Percentiles rank a stretch among this genome's conserved stretches.
Conservation (phyloP, 2,113 vertebrate genomes). For the Campylomormyrus tamandua region DNA sequence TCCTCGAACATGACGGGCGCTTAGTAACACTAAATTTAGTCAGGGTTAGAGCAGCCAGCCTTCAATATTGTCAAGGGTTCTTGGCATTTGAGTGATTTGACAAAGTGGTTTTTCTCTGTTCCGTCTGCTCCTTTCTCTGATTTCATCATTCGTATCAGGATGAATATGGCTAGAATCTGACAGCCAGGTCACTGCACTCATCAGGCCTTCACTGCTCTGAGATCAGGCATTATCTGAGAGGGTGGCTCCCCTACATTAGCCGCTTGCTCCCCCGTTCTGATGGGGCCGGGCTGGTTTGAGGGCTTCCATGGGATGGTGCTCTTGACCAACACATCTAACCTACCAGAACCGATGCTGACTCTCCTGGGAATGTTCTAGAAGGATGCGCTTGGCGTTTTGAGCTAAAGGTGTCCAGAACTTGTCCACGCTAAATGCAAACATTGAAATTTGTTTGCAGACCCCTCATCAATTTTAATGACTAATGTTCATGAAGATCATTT, state of each 20-base stretch:
- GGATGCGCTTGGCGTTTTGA: background rate
- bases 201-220: background rate
- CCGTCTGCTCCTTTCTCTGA: background rate
- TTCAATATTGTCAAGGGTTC: background rate
- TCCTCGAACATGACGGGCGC: background rate
- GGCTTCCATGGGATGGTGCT: background rate
- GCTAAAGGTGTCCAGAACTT: background rate
- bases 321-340: background rate
- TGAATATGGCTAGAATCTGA: background rate
- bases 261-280: background rate
- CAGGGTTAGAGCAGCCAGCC: background rate
- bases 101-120: background rate
- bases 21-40: background rate
- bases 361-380: background rate
- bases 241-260: background rate
- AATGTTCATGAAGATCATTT: background rate
- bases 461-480: background rate
- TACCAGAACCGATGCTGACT: background rate
- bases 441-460: background rate
- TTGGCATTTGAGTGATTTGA: background rate
- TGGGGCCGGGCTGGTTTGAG: background rate
- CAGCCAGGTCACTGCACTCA: background rate
- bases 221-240: background rate
- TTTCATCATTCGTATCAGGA: background rate
- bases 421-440: background rate